Conservation (phyloP, 2,888 invertebrate species). For the Horisme vitalbata region DNA sequence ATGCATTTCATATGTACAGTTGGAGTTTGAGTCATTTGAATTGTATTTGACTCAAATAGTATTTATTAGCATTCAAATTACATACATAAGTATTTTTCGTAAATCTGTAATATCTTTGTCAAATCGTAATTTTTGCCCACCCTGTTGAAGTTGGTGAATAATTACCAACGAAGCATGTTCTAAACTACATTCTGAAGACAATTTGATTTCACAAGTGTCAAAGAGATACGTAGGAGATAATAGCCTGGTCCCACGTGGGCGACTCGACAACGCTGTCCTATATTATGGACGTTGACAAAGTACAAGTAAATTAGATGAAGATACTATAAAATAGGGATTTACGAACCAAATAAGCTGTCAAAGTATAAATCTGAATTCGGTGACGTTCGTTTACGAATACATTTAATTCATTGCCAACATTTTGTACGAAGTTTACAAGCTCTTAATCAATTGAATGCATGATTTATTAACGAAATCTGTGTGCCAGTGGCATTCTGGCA, state of each 20-base stretch:
- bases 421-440: constrained; percentile 6
- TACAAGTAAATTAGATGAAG: constrained; percentile 38
- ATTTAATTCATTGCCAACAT: constrained; percentile 9
- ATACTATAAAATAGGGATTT: constrained; percentile 31
- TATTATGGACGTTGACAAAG: constrained; percentile 44
- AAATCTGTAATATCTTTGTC: too few species aligned
- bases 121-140: too few species aligned
- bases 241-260: constrained; percentile 38
- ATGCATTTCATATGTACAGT: too few species aligned
- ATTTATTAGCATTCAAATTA: too few species aligned
- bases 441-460: constrained; percentile 4
- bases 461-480: background rate
- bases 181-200: constrained; percentile 21
- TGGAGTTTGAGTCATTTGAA: too few species aligned
- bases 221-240: constrained; percentile 33
- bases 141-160: too few species aligned
- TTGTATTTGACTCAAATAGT: too few species aligned
- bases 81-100: too few species aligned
- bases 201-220: constrained; percentile 32
- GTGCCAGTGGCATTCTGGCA: background rate
- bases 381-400: background rate
- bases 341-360: constrained; percentile 14
- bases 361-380: constrained; percentile 3
- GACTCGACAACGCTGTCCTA: constrained; percentile 38
- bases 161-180: background rate